Base-by-base conservation (phyloP, 2,113 vertebrate species). In the Sphaerodactylus townsendi region DNA sequence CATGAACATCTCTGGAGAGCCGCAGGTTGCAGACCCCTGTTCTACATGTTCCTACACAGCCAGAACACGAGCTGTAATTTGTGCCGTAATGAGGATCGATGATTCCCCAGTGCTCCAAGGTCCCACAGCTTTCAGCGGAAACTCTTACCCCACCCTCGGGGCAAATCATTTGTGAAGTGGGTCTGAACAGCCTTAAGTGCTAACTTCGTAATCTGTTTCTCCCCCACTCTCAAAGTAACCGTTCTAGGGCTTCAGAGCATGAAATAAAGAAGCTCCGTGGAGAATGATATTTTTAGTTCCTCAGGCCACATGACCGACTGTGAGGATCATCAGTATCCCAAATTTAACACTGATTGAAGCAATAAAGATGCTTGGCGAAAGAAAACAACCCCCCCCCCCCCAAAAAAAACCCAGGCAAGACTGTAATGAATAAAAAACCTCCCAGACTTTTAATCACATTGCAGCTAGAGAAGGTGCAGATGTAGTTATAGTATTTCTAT, bases 331-430 rank as follows among this genome's bases (percentile, higher is more conserved):
- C 92, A 87, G 88, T 90, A 88, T 95, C 91, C 85, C 87, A 95
- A 94, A 95, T 93, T 90, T 94, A 93, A 84, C 95, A 90, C 88
- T 93, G 92, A 95, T 78, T 90, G 87, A 93, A 94, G 83, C 85
- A 93, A 88, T 91, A 89, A 92, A 79, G 92, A 84, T 11, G 53
- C 85, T 90, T 93, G 89, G 89, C 89, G n/a, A n/a, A n/a, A n/a
- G n/a, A n/a, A n/a, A n/a, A n/a, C n/a, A n/a, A n/a, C n/a, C n/a
- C n/a, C n/a, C n/a, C n/a, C n/a, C n/a, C n/a, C n/a, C n/a, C n/a
- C n/a, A n/a, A n/a, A n/a, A 93, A 93, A 76, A 89, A 13, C 9
- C 48, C 71, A 89, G 23, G 65, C 21, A 83, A 80, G 83, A 85
- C 62, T 85, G 73, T 88, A 92, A 90, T 1, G 3, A 35, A 86